Evolutionary conservation across 1,140 invertebrate species (phyloP).

Genomic region (Zaprionus gabonicus): DNA sequence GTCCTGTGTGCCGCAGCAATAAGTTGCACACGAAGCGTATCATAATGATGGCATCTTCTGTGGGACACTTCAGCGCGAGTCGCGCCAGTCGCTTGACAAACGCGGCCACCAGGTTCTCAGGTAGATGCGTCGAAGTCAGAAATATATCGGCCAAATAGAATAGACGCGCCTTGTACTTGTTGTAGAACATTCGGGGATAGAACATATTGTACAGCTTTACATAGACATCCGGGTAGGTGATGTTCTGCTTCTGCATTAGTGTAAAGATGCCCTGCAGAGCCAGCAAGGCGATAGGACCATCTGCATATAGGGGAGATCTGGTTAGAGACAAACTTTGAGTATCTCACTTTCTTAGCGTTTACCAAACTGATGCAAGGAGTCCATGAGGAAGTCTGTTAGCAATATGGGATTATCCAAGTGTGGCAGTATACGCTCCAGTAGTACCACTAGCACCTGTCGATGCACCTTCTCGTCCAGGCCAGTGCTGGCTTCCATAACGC

Average conservation of each 20-base stretch:
- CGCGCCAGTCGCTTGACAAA: slow-evolving; percentile 96
- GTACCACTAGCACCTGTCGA: slow-evolving; percentile 91
- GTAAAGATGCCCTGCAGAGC: slow-evolving; percentile 97
- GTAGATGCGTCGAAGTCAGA: slow-evolving; percentile 96
- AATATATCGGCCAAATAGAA: slow-evolving; percentile 96
- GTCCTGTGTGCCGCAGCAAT: slow-evolving; percentile 92
- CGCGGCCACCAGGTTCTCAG: slow-evolving; percentile 95
- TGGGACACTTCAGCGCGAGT: slow-evolving; percentile 91
- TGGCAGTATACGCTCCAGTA: slow-evolving; percentile 93
- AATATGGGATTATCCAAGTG: slow-evolving; percentile 92
- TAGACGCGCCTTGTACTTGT: slow-evolving; percentile 93
- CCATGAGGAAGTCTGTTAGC: slow-evolving; percentile 96
- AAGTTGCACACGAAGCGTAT: slow-evolving; percentile 94
- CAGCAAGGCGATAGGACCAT: slow-evolving; percentile 94
- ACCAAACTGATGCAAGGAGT: slow-evolving; percentile 92
- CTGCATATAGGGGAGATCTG: slow-evolving; percentile 84
- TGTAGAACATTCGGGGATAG: slow-evolving; percentile 94
- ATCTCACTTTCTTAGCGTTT: slow-evolving; percentile 40
- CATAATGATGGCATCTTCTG: slow-evolving; percentile 91
- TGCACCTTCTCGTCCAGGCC: slow-evolving; percentile 89
- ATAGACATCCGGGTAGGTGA: slow-evolving; percentile 98
- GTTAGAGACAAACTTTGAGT: neutral
- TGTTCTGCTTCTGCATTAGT: slow-evolving; percentile 95
- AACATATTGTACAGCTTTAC: slow-evolving; percentile 97
- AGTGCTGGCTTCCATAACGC: slow-evolving; percentile 87